Evolutionary conservation across 2,797 vertebrate genomes (phyloP).

Genomic region (Pterois miles): DNA sequence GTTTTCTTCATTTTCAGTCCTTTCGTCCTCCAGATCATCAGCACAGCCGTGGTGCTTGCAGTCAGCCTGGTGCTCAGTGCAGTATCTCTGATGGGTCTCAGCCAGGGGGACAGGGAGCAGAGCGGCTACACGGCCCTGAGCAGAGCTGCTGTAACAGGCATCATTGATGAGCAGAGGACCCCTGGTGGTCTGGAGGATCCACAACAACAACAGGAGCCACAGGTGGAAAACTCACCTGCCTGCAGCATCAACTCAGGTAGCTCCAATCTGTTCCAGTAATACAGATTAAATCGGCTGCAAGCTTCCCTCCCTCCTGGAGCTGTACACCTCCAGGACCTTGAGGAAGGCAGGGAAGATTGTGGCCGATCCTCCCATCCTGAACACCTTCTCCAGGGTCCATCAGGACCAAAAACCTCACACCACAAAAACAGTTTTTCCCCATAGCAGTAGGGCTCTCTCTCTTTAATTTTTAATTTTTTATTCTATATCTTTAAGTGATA

Average conservation of each 20-base stretch:
- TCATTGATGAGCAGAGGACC: conserved; percentile 70
- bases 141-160: conserved; percentile 77
- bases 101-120: conserved; percentile 85
- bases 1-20: neutral
- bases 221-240: conserved; percentile 55
- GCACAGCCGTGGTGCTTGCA: conserved; percentile 87
- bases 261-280: neutral
- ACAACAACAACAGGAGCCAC: conserved; percentile 34
- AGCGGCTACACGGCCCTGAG: conserved; percentile 88
- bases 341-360: too few relatives aligned
- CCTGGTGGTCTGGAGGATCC: conserved; percentile 72
- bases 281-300: neutral
- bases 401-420: too few relatives aligned
- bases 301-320: too few relatives aligned
- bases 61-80: conserved; percentile 89
- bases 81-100: conserved; percentile 92
- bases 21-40: conserved; percentile 86
- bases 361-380: too few relatives aligned
- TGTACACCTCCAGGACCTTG: too few relatives aligned
- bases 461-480: too few relatives aligned
- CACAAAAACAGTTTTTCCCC: too few relatives aligned
- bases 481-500: too few relatives aligned
- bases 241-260: conserved; percentile 82
- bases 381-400: too few relatives aligned
- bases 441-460: too few relatives aligned